Conservation (phyloP, 2,888 invertebrate genomes). For the Steinernema scapterisci region DNA sequence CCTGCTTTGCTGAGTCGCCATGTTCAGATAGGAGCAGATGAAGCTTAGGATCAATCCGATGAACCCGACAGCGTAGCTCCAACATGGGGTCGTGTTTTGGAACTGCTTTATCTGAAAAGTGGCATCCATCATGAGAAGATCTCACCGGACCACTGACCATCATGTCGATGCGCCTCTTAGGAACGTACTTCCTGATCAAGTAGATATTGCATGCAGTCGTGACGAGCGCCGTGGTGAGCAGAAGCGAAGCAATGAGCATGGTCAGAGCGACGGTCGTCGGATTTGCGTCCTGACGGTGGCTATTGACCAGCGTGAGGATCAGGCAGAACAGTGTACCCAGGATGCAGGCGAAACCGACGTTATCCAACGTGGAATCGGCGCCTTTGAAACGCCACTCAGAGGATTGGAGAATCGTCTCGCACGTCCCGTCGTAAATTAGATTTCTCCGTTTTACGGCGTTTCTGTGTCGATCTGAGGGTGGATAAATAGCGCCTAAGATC, state of each 20-base stretch:
- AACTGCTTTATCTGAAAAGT: neutral
- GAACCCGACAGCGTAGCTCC: slow-evolving; percentile 17
- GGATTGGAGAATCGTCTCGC: neutral
- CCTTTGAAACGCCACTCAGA: neutral
- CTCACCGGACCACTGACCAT: neutral
- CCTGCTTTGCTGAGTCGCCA: slow-evolving; percentile 1
- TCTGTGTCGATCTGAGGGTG: slow-evolving; percentile 3
- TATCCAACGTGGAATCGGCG: neutral
- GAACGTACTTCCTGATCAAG: neutral
- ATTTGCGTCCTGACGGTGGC: neutral
- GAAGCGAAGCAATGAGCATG: neutral
- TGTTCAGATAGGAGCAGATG: slow-evolving; percentile 5
- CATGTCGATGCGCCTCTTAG: neutral
- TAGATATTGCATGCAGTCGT: slow-evolving; percentile 2
- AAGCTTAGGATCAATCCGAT: slow-evolving; percentile 16
- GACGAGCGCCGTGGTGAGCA: neutral
- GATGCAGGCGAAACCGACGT: slow-evolving; percentile 18
- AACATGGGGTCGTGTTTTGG: slow-evolving; percentile 19
- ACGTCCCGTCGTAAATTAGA: neutral
- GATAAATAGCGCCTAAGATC: slow-evolving; percentile 13
- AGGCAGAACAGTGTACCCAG: slow-evolving; percentile 10
- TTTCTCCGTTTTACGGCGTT: slow-evolving; percentile 5
- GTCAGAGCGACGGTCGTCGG: neutral
- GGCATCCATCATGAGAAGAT: neutral
- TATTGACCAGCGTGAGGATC: neutral